Evolutionary conservation across 2,888 invertebrate species (phyloP).

Genomic region (Acronicta leporina): DNA sequence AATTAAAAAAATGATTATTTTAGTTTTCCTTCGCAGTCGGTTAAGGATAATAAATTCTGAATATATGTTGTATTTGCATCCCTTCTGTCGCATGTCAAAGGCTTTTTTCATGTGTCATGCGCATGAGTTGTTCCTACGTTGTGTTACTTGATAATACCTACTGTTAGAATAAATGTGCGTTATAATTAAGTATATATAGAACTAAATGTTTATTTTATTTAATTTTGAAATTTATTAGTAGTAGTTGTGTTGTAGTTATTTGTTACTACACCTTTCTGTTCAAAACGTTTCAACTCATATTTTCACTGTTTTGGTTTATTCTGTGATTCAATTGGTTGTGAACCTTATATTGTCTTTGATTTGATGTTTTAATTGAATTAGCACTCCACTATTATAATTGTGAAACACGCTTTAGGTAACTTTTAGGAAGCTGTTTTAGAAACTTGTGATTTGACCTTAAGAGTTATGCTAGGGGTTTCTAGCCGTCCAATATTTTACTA

Average conservation of each 20-base stretch:
- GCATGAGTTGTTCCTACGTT: conserved; percentile 5
- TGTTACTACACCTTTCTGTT: conserved; percentile 22
- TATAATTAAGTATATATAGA: conserved; percentile 2
- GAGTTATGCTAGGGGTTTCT: not conserved
- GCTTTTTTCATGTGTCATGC: conserved; percentile 11
- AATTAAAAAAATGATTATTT: too few relatives aligned
- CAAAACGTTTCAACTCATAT: conserved; percentile 26
- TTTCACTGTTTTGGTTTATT: conserved; percentile 23
- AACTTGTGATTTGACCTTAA: too few relatives aligned
- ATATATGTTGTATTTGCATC: not conserved
- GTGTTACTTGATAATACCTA: conserved; percentile 4
- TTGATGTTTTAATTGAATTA: not conserved
- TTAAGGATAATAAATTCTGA: not conserved
- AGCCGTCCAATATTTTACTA: conserved; percentile 5
- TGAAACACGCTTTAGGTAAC: too few relatives aligned
- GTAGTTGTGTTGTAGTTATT: not conserved
- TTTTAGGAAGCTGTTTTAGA: too few relatives aligned
- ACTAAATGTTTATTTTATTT: too few relatives aligned
- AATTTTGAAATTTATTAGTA: too few relatives aligned
- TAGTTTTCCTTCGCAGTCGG: too few relatives aligned
- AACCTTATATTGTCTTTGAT: too few relatives aligned
- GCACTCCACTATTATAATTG: not conserved
- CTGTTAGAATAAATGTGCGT: conserved; percentile 19
- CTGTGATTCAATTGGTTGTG: conserved; percentile 11
- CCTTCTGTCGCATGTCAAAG: conserved; percentile 10